phyloP scores from a whole-genome alignment of 2,113 vertebrate species.

The human (Homo sapiens) region GRCh38 chr12:81261501-81262000 shows the following conservation, averaged over 20 bases:
- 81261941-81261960: slow-evolving; percentile 92
- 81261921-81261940: slow-evolving; percentile 67
- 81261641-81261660: neutral
- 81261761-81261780: neutral
- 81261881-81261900: slow-evolving; percentile 28
- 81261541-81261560: neutral
- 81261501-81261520: neutral
- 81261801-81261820: neutral
- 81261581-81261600: neutral
- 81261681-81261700: neutral
- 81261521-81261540: neutral
- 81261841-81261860: neutral
- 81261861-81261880: neutral
- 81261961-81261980: slow-evolving; percentile 89
- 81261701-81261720: neutral
- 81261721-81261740: neutral
- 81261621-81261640: neutral
- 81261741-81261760: neutral
- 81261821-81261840: neutral
- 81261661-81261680: neutral
- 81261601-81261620: neutral
- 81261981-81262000: slow-evolving; percentile 99
- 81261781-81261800: neutral
- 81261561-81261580: neutral
- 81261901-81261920: neutral